phyloP scores from a whole-genome alignment of 35 echinoderm and acorn worm species.

The Acanthaster planci region DNA sequence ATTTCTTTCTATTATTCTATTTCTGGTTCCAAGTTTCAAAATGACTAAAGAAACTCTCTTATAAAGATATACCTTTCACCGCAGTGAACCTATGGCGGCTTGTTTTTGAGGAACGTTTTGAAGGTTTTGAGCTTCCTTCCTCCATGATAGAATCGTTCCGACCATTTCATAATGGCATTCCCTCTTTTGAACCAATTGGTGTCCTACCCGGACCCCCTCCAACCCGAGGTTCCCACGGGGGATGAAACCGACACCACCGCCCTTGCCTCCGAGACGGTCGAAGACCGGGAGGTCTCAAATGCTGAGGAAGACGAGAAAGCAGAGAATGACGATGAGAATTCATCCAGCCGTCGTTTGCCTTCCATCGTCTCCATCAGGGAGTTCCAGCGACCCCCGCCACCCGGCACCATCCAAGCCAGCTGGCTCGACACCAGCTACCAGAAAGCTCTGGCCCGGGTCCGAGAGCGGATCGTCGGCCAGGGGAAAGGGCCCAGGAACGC shows the following conservation, averaged over 20 bases:
- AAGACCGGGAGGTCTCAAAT: not conserved
- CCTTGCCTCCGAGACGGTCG: not conserved
- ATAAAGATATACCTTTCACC: too few relatives aligned
- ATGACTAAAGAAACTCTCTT: too few relatives aligned
- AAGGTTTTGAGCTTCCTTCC: too few relatives aligned
- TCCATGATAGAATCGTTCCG: not conserved
- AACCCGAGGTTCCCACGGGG: not conserved
- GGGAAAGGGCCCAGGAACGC: constrained; percentile 55
- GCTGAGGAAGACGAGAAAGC: not conserved
- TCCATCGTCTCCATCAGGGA: not conserved
- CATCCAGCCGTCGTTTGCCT: not conserved
- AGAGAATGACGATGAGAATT: not conserved
- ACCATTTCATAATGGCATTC: not conserved
- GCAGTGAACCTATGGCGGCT: too few relatives aligned
- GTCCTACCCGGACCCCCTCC: constrained; percentile 15
- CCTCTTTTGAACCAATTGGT: not conserved
- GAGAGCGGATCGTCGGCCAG: constrained; percentile 39
- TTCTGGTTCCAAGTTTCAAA: too few relatives aligned
- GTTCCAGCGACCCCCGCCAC: not conserved
- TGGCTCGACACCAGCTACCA: constrained; percentile 79
- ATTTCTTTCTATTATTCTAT: too few relatives aligned
- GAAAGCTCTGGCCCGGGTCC: constrained; percentile 52
- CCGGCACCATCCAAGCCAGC: constrained; percentile 30
- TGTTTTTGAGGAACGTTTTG: too few relatives aligned
- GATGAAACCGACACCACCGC: not conserved